phyloP scores from a whole-genome alignment of 2,113 vertebrate species.

The Agapornis roseicollis region DNA sequence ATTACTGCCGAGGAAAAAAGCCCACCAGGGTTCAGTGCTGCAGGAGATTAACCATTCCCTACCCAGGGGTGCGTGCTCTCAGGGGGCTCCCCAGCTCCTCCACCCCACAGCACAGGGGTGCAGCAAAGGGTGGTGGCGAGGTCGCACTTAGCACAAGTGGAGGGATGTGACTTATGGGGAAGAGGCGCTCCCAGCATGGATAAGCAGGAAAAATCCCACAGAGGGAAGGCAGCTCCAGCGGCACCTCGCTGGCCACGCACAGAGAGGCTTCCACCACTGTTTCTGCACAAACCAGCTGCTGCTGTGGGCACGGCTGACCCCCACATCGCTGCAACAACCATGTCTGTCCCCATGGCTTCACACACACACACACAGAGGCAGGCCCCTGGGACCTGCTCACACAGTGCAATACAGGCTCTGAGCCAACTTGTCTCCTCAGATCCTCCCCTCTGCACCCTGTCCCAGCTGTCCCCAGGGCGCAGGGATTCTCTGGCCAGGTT shows the following conservation, averaged over 20 bases:
- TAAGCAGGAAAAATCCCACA: neutral
- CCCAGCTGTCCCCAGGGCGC: neutral
- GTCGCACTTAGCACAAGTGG: neutral
- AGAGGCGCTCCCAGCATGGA: neutral
- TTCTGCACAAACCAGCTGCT: neutral
- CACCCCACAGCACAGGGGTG: neutral
- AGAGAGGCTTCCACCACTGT: neutral
- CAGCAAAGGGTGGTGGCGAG: neutral
- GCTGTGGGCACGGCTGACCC: neutral
- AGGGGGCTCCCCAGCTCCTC: neutral
- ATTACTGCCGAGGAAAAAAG: neutral
- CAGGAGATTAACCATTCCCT: neutral
- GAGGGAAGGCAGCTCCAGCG: neutral
- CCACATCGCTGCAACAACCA: fast-evolving
- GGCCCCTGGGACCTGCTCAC: neutral
- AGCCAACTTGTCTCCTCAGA: neutral
- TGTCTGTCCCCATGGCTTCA: neutral
- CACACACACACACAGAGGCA: fast-evolving
- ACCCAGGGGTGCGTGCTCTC: neutral
- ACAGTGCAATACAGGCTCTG: neutral
- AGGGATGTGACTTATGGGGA: neutral
- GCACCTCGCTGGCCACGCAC: neutral
- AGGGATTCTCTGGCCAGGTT: neutral
- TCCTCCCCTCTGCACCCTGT: neutral
- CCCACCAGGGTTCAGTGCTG: neutral